A percentile compares a stretch with the other conserved stretches of the same genome.
These are phyloP conservation scores for Elephantulus edwardii DNA, from an alignment of 2,113 vertebrate genomes.

Conservation along the genomic window DNA sequence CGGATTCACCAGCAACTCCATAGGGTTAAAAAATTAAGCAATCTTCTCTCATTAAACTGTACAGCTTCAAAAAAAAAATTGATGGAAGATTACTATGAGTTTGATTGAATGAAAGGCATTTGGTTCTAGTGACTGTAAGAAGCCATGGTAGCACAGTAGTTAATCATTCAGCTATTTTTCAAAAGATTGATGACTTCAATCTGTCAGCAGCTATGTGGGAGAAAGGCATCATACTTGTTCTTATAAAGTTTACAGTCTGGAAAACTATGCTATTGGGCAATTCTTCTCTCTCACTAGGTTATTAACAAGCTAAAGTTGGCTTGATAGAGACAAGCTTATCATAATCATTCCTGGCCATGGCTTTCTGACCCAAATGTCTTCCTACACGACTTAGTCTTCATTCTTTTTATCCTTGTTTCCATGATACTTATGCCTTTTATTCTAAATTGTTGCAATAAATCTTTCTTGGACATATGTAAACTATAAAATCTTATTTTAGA, in stretches of 20 bases:
- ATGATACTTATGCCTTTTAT: not conserved
- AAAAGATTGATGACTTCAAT: not conserved
- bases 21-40: no score
- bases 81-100: no score
- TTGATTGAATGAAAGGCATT: no score
- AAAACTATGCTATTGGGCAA: no score
- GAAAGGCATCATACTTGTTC: not conserved
- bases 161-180: no score
- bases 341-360: not conserved
- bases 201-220: not conserved
- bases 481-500: slow-evolving; percentile 15
- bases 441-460: no score
- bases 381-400: not conserved
- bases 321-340: not conserved
- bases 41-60: no score
- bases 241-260: not conserved
- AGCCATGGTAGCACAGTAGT: not conserved
- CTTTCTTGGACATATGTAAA: not conserved
- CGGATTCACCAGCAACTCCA: no score
- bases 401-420: not conserved
- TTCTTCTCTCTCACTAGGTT: not conserved
- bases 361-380: not conserved
- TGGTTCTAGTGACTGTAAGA: not conserved
- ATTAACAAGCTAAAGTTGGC: not conserved
- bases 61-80: no score